phyloP scores from a whole-genome alignment of 2,797 vertebrate genomes.

The Neopelma chrysocephalum region DNA sequence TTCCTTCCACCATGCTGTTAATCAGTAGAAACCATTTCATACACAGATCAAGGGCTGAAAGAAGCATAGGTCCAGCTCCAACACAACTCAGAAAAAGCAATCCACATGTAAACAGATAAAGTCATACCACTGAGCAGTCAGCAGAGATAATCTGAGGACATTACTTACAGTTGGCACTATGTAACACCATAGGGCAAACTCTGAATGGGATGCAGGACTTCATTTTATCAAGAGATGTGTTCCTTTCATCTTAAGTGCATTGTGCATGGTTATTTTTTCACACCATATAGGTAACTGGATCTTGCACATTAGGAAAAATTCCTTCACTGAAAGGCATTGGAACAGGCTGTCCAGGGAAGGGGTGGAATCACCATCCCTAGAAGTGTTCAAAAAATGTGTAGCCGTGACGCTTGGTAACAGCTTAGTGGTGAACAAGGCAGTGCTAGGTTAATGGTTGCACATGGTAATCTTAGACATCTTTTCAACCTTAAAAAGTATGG shows the following conservation, averaged over 20 bases:
- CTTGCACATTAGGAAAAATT: background rate
- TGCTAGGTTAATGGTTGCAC: background rate
- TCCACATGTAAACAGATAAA: background rate
- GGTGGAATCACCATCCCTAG: background rate
- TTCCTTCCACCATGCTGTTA: background rate
- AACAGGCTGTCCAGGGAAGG: background rate
- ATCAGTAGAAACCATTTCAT: background rate
- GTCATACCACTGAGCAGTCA: background rate
- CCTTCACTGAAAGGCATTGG: background rate
- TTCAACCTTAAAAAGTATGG: background rate
- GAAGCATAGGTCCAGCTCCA: background rate
- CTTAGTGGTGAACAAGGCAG: background rate
- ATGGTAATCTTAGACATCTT: background rate
- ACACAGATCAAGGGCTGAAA: background rate
- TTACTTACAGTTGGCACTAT: accelerated
- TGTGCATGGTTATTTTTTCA: background rate
- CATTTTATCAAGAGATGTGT: background rate
- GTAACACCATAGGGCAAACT: background rate
- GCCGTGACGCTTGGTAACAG: background rate
- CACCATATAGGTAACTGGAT: background rate
- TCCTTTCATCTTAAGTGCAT: background rate
- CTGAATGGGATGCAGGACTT: background rate
- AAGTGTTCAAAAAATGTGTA: background rate
- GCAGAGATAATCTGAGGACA: background rate
- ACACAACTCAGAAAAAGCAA: background rate